phyloP scores from a whole-genome alignment of 92 coral and sea anemone genomes.

The Epizoanthus ramosus region DNA sequence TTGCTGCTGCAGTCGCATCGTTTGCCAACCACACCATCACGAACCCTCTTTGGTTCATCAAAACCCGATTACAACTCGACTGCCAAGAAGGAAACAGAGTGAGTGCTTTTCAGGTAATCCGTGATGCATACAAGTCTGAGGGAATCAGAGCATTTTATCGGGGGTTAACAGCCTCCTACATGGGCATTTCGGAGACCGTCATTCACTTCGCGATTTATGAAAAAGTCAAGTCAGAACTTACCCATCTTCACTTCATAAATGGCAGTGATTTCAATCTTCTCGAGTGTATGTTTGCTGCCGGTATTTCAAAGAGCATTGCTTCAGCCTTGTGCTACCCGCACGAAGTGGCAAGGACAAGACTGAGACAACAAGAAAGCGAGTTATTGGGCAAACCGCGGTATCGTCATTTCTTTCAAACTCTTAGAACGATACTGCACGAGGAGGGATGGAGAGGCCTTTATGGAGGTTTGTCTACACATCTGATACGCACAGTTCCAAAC shows the following conservation, averaged over 20 bases:
- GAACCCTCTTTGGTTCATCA: constrained; percentile 94
- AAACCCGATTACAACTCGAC: constrained; percentile 92
- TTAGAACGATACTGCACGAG: constrained; percentile 75
- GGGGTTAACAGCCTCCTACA: constrained; percentile 93
- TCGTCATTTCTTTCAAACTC: constrained; percentile 73
- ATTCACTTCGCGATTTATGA: constrained; percentile 94
- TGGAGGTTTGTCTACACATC: constrained; percentile 90
- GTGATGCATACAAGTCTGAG: constrained; percentile 79
- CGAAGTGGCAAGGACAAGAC: constrained; percentile 93
- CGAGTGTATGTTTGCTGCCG: constrained; percentile 91
- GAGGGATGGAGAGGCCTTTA: constrained; percentile 90
- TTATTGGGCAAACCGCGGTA: constrained; percentile 77
- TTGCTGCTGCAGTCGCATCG: constrained; percentile 86
- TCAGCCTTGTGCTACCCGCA: constrained; percentile 92
- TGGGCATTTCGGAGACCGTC: constrained; percentile 94
- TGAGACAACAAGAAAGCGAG: constrained; percentile 88
- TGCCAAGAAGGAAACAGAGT: constrained; percentile 62
- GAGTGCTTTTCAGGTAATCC: constrained; percentile 63
- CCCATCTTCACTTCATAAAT: constrained; percentile 50
- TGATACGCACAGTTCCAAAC: constrained; percentile 92
- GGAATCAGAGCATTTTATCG: constrained; percentile 93
- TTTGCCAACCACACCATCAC: constrained; percentile 87
- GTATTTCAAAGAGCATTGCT: constrained; percentile 86
- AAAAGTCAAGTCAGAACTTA: constrained; percentile 62
- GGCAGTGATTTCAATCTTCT: constrained; percentile 61